Base-by-base conservation (phyloP, 64 coral and sea anemone genomes). In the Stichodactyla helianthus region DNA sequence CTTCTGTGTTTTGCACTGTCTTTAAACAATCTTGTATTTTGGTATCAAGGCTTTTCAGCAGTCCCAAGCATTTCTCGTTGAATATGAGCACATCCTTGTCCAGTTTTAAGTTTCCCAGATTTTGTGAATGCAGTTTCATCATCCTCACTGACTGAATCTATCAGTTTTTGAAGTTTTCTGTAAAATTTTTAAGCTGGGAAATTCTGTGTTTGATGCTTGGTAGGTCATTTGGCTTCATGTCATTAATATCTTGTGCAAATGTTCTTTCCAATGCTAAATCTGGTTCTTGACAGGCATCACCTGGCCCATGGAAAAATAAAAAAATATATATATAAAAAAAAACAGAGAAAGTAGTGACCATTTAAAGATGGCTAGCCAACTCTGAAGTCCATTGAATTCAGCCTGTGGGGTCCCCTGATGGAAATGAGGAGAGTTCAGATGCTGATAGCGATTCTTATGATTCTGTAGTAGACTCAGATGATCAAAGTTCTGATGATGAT, bases 181-280 rank as follows among this genome's bases (percentile, higher is more conserved):
- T 88, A 61, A 88, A 61, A 52, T 55, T 52, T 88, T 63, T 88
- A 81, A 88, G 87, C 74, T 88, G 85, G 54, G 85, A 87, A 87
- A 87, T 86, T 86, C 84, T 86, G 84, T 86, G 54, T 86, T 86
- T 86, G 86, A 88, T 88, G 71, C 86, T 88, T 88, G 76, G 76
- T 88, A 88, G 70, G 76, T 88, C 71, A 88, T 79, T 88, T 88
- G 55, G n/a, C 87, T 88, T 88, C 70, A 88, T 81, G 87, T 62
- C 57, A 88, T 56, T 88, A 88, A 88, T 79, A 88, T 88, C 68
- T 79, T 77, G 17, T 55, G 86, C 61, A 62, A 52, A 60, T n/a
- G n/a, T 80, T 88, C 86, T 79, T 59, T 59, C 76, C n/a, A 79
- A 20, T 65, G 51, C n/a, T n/a, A n/a, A n/a, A n/a, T n/a, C n/a